A percentile compares a stretch with the other conserved stretches of the same genome.
phyloP scores from a whole-genome alignment of 2,888 invertebrate species.

The Drosophila kuntzei region DNA sequence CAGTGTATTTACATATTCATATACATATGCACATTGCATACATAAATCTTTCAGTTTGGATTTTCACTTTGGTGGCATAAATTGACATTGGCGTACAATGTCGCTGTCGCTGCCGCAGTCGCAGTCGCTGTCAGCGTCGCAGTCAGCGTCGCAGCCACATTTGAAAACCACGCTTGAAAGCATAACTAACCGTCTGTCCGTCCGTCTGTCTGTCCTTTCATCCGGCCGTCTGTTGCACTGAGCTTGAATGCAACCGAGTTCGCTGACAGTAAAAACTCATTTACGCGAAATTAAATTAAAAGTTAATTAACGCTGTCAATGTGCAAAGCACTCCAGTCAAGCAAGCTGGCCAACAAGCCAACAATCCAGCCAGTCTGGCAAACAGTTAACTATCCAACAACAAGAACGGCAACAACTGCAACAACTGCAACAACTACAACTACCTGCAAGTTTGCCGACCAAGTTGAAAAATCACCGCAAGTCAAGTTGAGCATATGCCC shows the following conservation, averaged over 20 bases:
- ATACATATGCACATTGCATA: constrained; percentile 47
- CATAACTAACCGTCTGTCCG: constrained; percentile 32
- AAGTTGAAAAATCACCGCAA: constrained; percentile 79
- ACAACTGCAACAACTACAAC: too few species aligned
- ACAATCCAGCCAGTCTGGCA: constrained; percentile 20
- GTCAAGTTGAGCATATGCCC: constrained; percentile 81
- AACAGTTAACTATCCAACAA: constrained; percentile 48
- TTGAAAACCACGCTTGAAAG: constrained; percentile 82
- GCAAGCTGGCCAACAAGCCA: constrained; percentile 11
- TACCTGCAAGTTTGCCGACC: constrained; percentile 69
- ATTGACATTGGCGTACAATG: constrained; percentile 79
- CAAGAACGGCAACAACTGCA: too few species aligned
- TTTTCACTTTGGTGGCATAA: constrained; percentile 82
- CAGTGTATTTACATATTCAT: too few species aligned
- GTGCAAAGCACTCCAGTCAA: constrained; percentile 80
- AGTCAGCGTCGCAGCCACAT: constrained; percentile 59
- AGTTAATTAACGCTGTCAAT: constrained; percentile 83
- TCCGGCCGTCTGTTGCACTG: constrained; percentile 19
- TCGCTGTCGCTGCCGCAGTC: constrained; percentile 16
- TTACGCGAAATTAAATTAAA: constrained; percentile 83
- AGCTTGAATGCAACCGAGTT: constrained; percentile 68
- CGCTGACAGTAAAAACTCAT: constrained; percentile 84
- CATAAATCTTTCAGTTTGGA: constrained; percentile 81
- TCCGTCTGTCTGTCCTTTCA: constrained; percentile 8
- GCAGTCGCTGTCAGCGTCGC: neutral